These are phyloP conservation scores for Drosophila ironensis DNA, from an alignment of 1,140 invertebrate genomes.

Conservation along the genomic window DNA sequence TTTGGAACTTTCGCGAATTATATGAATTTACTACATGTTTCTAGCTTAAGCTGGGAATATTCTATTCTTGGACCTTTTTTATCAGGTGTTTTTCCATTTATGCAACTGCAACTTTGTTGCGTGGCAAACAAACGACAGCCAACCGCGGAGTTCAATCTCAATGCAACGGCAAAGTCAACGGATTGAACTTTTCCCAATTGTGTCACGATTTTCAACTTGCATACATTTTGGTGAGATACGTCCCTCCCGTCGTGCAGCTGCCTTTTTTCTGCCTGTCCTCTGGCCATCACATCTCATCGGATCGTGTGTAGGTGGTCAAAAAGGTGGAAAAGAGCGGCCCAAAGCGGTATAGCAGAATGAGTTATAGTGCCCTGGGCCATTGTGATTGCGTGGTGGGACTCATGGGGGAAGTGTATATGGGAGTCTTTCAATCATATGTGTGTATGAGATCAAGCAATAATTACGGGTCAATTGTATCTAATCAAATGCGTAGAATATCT, in stretches of 20 bases:
- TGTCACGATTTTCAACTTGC: conserved; percentile 76
- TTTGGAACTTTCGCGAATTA: too few species aligned
- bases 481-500: too few species aligned
- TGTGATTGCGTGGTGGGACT: conserved; percentile 56
- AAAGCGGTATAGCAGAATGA: conserved; percentile 10
- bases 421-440: too few species aligned
- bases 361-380: conserved; percentile 42
- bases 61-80: too few species aligned
- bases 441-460: too few species aligned
- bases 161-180: conserved; percentile 27
- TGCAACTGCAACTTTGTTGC: conserved; percentile 37
- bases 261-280: conserved; percentile 16
- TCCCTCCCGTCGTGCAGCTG: conserved; percentile 23
- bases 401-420: conserved; percentile 56
- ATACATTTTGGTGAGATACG: conserved; percentile 50
- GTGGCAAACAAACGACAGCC: conserved; percentile 21
- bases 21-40: too few species aligned
- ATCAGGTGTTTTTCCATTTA: conserved; percentile 1
- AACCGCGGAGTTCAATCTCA: conserved; percentile 5
- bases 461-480: too few species aligned
- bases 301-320: conserved; percentile 40
- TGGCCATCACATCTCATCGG: conserved; percentile 3
- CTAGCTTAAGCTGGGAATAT: too few species aligned
- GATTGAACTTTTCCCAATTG: conserved; percentile 71
- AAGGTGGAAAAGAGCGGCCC: conserved; percentile 4